Evolutionary conservation across 2,797 vertebrate species (phyloP).

Genomic region (Psittacula echo): DNA sequence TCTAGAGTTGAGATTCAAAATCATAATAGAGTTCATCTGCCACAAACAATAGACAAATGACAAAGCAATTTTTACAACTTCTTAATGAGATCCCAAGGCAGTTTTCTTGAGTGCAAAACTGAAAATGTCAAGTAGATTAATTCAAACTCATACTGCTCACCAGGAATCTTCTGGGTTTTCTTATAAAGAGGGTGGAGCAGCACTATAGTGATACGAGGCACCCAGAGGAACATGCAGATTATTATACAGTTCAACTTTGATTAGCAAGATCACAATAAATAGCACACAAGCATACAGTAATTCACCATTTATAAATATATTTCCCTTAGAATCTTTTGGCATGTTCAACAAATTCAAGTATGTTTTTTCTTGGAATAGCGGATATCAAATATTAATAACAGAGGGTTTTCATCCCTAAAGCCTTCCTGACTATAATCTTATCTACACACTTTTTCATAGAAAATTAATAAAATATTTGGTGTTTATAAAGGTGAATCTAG

Average conservation of each 20-base stretch:
- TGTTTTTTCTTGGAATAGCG: slow-evolving; percentile 58
- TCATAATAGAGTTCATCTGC: slow-evolving; percentile 49
- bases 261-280: slow-evolving; percentile 53
- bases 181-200: slow-evolving; percentile 2
- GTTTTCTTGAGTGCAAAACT: slow-evolving; percentile 46
- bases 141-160: slow-evolving; percentile 46
- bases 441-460: not conserved
- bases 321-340: slow-evolving; percentile 52
- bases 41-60: slow-evolving; percentile 67
- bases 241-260: slow-evolving; percentile 39
- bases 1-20: slow-evolving; percentile 48
- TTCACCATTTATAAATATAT: slow-evolving; percentile 42
- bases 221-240: slow-evolving; percentile 7
- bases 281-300: slow-evolving; percentile 1
- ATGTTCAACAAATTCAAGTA: not conserved
- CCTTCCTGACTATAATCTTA: slow-evolving; percentile 18
- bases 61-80: slow-evolving; percentile 70
- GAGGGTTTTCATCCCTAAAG: not conserved
- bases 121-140: slow-evolving; percentile 56
- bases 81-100: slow-evolving; percentile 74
- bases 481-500: not conserved
- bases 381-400: slow-evolving; percentile 39
- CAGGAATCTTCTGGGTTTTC: not conserved
- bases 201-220: not conserved
- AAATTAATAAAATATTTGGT: slow-evolving; percentile 44